Conservation (phyloP, 2,113 vertebrate species). For the Rafetus swinhoei region DNA sequence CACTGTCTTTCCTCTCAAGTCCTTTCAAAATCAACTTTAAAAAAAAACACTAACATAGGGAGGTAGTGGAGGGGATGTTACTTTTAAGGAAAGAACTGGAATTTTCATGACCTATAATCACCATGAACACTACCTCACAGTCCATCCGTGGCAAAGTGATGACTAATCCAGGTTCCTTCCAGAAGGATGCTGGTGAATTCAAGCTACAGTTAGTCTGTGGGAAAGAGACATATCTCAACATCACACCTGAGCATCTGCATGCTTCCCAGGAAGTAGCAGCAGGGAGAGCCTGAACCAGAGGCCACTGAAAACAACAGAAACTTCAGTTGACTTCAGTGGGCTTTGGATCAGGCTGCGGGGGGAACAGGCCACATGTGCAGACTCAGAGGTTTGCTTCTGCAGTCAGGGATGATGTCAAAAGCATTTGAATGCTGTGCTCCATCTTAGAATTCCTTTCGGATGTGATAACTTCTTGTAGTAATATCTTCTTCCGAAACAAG, state of each 20-base stretch:
- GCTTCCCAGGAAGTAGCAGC: accelerated
- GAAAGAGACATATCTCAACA: not conserved
- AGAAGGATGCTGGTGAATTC: conserved; percentile 55
- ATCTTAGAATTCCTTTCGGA: not conserved
- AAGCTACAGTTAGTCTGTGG: conserved; percentile 5
- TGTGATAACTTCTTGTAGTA: not conserved
- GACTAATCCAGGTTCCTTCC: conserved; percentile 71
- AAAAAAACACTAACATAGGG: not conserved
- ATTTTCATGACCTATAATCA: conserved; percentile 38
- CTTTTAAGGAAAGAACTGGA: conserved; percentile 38
- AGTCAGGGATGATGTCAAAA: not conserved
- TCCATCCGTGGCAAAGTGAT: conserved; percentile 65
- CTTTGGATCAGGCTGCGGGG: not conserved
- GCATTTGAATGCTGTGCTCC: not conserved
- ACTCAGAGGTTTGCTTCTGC: not conserved
- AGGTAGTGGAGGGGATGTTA: not conserved
- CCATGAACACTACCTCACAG: conserved; percentile 11
- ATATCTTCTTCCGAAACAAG: not conserved
- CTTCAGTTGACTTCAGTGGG: not conserved
- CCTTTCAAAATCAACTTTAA: not conserved
- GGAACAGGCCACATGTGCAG: not conserved
- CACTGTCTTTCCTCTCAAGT: not conserved
- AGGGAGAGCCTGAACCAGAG: not conserved
- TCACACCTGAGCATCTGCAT: not conserved
- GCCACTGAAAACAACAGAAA: not conserved